Conservation (phyloP, 2,113 vertebrate species). For the Pycnonotus jocosus region DNA sequence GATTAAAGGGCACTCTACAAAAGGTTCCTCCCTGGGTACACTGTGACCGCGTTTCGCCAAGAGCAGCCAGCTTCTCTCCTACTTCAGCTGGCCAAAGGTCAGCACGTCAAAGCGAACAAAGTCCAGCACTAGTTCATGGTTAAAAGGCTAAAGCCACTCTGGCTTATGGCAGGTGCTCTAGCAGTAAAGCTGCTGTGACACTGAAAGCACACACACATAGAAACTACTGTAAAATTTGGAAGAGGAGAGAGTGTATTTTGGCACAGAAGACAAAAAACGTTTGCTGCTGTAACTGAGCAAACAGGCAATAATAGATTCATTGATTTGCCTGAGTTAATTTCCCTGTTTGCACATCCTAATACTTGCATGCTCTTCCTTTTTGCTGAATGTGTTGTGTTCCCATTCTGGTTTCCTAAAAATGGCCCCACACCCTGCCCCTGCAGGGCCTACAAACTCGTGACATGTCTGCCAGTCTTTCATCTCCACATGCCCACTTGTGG, state of each 20-base stretch:
- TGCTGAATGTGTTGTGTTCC: not conserved
- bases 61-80: not conserved
- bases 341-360: constrained; percentile 20
- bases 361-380: not conserved
- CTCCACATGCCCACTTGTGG: not conserved
- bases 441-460: accelerated
- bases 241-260: not conserved
- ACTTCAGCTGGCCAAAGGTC: constrained; percentile 21
- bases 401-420: not conserved
- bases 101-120: not conserved
- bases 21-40: constrained; percentile 54
- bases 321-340: not conserved
- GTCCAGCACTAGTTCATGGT: not conserved
- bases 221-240: not conserved
- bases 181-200: not conserved
- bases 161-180: not conserved
- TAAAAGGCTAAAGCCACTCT: not conserved
- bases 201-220: not conserved
- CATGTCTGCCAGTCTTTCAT: accelerated
- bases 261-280: not conserved
- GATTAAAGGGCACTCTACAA: constrained; percentile 34
- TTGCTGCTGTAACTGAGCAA: not conserved
- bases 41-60: not conserved
- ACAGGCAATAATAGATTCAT: not conserved
- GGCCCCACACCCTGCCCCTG: not conserved